Base-by-base conservation (phyloP, 2,888 invertebrate genomes). In the Harpagoxenus sublaevis region DNA sequence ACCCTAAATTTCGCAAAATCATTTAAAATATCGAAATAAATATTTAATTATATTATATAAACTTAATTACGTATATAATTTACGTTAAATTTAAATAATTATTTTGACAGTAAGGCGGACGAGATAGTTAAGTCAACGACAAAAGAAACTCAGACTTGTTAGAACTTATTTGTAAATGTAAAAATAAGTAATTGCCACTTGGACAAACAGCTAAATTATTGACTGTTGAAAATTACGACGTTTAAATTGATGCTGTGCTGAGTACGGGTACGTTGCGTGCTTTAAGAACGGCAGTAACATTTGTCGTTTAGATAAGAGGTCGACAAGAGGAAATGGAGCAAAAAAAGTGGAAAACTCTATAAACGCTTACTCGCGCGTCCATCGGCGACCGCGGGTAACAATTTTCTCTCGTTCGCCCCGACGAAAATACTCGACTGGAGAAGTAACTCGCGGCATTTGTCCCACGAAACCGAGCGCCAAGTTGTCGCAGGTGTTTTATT, bases 401-500 rank as follows among this genome's bases (percentile, higher is more conserved):
- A 63, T 82, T 78, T 77, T 28, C 63, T 63, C 79, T 63, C 79
- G 51, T 60, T 60, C 78, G 31, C 15, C 28, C 18, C 77, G 42
- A 70, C 31, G 71, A 70, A 71, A 35, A 57, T 48, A 71, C 35
- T 60, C 2, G 23, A 18, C 45, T 2, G 18, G 70, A 23, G 45
- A 79, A 79, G 57, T 78, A 78, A 78, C 68, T 79, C 79, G 28
- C 53, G 62, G 12, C 82, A 60, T 79, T 77, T 48, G 78, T 79
- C 31, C 60, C 81, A 31, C 53, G 63, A 65, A 65, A 65, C 53
- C 63, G 35, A 65, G 79, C 82, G 48, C n/a, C 79, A 62, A 57
- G 81, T 60, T 60, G 79, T 79, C 42, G 79, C 60, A 48, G 73
- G 48, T 79, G 74, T 73, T 73, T 84, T 83, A 81, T 73, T 83